Evolutionary conservation across 2,113 vertebrate genomes (phyloP).

Genomic region (Urocolius indicus): DNA sequence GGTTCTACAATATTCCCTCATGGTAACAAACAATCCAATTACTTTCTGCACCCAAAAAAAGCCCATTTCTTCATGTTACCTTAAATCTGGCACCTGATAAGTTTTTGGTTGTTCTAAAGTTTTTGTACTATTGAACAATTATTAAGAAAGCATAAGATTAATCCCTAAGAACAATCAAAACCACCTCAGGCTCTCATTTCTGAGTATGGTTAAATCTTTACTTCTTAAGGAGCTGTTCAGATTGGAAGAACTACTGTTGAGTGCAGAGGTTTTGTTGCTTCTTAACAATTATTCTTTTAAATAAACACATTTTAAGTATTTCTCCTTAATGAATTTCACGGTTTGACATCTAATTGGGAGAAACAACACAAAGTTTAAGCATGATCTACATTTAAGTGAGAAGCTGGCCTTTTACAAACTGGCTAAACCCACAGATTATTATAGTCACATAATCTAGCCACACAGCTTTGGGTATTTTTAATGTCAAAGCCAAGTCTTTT

Average conservation of each 20-base stretch:
- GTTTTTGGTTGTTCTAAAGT: not conserved
- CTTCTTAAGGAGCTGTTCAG: not conserved
- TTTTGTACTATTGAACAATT: not conserved
- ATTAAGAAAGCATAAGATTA: not conserved
- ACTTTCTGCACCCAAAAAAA: not conserved
- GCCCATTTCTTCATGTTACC: not conserved
- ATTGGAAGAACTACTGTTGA: not conserved
- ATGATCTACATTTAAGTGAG: not conserved
- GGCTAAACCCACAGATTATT: not conserved
- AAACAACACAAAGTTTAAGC: not conserved
- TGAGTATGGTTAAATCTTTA: not conserved
- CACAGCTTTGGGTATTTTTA: not conserved
- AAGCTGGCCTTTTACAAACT: not conserved
- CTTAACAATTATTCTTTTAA: not conserved
- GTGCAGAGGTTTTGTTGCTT: too few species aligned
- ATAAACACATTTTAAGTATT: not conserved
- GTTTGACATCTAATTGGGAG: not conserved
- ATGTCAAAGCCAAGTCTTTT: not conserved
- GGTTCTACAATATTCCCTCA: not conserved
- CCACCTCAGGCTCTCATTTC: not conserved
- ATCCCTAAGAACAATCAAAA: not conserved
- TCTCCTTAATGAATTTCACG: not conserved
- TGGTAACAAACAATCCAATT: not conserved
- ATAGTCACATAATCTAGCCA: not conserved
- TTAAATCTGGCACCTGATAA: not conserved